Evolutionary conservation across 2,888 invertebrate genomes (phyloP).

Genomic region (Gortyna flavago): DNA sequence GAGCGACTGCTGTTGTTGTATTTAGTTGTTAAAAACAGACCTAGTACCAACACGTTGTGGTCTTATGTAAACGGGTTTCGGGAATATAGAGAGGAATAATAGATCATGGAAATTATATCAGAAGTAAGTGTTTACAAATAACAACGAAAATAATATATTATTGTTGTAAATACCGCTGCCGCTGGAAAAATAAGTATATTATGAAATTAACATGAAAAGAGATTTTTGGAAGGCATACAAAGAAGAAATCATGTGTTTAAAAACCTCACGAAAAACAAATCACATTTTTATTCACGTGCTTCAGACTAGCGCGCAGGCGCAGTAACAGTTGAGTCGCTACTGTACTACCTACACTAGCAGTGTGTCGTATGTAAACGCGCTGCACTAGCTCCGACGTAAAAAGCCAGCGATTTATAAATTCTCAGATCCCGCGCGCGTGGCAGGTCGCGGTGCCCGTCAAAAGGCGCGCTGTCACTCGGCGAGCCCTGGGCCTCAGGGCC

Average conservation of each 20-base stretch:
- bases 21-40: constrained; percentile 23
- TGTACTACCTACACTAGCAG: constrained; percentile 11
- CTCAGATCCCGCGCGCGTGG: neutral
- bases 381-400: constrained; percentile 10
- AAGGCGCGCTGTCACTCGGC: constrained; percentile 65
- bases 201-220: neutral
- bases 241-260: neutral
- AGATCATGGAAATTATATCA: neutral
- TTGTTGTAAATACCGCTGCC: too few species aligned
- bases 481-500: constrained; percentile 48
- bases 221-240: neutral
- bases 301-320: neutral
- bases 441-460: constrained; percentile 53
- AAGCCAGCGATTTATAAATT: constrained; percentile 56
- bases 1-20: constrained; percentile 10
- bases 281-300: neutral
- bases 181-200: neutral
- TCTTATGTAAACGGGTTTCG: neutral
- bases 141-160: neutral
- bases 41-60: neutral
- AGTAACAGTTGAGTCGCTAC: neutral
- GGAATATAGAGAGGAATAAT: neutral
- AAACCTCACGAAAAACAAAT: neutral
- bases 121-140: neutral
- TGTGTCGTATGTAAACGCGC: constrained; percentile 3